These are phyloP conservation scores for Stegophylla sp. DNA, from an alignment of 2,888 invertebrate genomes.

Conservation along the genomic window DNA sequence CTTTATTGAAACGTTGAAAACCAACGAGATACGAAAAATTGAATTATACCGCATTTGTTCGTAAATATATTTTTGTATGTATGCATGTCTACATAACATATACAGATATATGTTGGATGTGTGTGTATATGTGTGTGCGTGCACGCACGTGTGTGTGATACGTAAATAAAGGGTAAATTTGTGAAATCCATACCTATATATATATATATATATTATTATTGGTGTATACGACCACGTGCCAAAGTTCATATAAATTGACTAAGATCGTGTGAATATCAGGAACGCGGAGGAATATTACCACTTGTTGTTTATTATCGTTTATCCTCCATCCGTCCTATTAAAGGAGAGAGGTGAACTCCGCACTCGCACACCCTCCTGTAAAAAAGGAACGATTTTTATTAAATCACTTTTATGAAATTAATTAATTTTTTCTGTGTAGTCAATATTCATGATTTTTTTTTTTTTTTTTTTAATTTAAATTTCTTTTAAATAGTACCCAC, in stretches of 20 bases:
- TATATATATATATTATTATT: not conserved
- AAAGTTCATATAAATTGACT: not conserved
- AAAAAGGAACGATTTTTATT: not conserved
- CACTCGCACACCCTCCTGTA: not conserved
- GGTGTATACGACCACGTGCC: not conserved
- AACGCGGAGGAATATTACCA: not conserved
- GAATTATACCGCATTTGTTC: not conserved
- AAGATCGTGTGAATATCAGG: not conserved
- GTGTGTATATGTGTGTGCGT: not conserved
- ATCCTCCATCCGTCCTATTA: not conserved
- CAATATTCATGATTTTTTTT: too few species aligned
- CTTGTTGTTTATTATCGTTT: slow-evolving; percentile 36
- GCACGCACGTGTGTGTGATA: not conserved
- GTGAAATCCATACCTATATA: not conserved
- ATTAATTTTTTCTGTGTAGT: too few species aligned
- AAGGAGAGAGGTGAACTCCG: not conserved
- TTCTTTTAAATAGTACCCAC: too few species aligned
- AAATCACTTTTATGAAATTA: not conserved
- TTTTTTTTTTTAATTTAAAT: too few species aligned
- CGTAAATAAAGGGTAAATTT: not conserved
- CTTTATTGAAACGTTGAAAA: slow-evolving; percentile 25
- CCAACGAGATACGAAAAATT: not conserved
- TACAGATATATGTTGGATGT: not conserved
- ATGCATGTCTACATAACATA: not conserved
- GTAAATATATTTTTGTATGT: not conserved